A percentile compares a stretch with the other conserved stretches of the same genome.
phyloP scores from a whole-genome alignment of 2,888 invertebrate genomes.

The Pristionchus arcanus region DNA sequence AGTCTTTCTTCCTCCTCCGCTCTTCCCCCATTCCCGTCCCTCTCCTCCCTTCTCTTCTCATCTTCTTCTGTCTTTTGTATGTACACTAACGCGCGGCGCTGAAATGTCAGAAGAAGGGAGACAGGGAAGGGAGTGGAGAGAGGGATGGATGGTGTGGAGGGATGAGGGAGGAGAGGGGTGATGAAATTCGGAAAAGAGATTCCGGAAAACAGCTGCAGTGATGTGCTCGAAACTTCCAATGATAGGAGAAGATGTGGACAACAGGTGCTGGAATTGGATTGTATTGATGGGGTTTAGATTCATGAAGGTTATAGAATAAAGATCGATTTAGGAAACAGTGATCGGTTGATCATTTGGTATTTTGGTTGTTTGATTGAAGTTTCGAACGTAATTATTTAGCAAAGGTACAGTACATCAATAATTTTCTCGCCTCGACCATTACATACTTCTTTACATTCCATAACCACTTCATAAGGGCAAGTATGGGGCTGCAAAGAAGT shows the following conservation, averaged over 20 bases:
- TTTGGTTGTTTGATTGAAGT: too few species aligned
- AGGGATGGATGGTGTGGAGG: not conserved
- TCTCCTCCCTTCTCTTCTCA: conserved; percentile 6
- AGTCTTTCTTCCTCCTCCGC: not conserved
- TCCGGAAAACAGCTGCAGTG: not conserved
- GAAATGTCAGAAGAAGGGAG: conserved; percentile 15
- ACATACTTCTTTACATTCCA: conserved; percentile 54
- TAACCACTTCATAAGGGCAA: not conserved
- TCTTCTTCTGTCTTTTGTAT: conserved; percentile 41
- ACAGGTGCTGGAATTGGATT: too few species aligned
- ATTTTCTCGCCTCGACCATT: conserved; percentile 13
- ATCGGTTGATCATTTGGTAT: too few species aligned
- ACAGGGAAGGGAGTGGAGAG: not conserved
- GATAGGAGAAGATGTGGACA: not conserved
- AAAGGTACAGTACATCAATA: too few species aligned
- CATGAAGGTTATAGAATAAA: too few species aligned
- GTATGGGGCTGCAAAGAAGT: conserved; percentile 50
- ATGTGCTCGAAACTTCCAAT: not conserved
- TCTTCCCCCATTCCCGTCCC: not conserved
- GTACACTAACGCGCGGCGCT: conserved; percentile 33
- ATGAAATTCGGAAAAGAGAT: not conserved
- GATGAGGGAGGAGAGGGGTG: not conserved
- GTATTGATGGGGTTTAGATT: too few species aligned
- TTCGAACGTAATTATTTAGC: too few species aligned
- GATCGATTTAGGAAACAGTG: too few species aligned